Conservation (phyloP, 1,140 invertebrate genomes). For the Atta texana region DNA sequence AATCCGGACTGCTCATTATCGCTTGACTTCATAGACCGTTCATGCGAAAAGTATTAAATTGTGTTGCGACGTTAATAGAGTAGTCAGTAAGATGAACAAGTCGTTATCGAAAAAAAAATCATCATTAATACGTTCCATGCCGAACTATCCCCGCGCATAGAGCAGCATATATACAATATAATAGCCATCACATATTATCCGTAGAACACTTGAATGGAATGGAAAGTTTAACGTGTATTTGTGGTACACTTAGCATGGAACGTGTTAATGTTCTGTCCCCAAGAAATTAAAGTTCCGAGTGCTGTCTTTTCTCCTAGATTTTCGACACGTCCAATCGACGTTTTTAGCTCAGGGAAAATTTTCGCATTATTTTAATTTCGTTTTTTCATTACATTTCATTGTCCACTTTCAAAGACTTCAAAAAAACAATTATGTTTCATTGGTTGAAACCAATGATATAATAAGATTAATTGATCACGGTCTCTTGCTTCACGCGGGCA, state of each 20-base stretch:
- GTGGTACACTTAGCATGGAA: no score
- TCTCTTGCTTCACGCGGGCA: neutral
- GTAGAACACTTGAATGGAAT: no score
- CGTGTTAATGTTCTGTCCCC: neutral
- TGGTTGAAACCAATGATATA: neutral
- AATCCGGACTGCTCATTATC: conserved; percentile 14
- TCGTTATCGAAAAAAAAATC: neutral
- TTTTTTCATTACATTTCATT: neutral
- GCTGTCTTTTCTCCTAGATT: neutral
- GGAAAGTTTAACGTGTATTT: no score
- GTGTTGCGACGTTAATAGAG: neutral
- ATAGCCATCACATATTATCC: no score
- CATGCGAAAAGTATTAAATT: conserved; percentile 15
- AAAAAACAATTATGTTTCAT: neutral
- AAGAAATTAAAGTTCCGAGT: neutral
- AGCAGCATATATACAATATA: no score
- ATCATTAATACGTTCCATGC: no score
- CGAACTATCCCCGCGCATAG: no score
- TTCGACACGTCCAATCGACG: neutral
- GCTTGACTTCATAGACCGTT: neutral
- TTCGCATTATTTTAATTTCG: conserved; percentile 4
- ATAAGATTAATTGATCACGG: neutral
- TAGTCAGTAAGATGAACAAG: conserved; percentile 3
- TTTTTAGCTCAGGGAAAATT: conserved; percentile 25
- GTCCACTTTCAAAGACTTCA: neutral